phyloP scores from a whole-genome alignment of 1,140 invertebrate species.

The Drosophila baimaii region DNA sequence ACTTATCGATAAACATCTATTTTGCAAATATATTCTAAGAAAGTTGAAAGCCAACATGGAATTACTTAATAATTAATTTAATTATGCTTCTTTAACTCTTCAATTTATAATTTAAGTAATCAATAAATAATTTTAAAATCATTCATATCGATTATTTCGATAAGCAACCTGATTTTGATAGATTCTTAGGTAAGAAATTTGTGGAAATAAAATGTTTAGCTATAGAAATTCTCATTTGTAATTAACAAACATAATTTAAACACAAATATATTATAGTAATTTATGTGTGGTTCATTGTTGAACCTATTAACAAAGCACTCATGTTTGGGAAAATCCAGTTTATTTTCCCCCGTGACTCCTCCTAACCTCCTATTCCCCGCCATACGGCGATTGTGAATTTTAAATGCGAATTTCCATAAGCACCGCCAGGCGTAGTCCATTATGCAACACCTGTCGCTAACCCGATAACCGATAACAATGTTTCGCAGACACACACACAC shows the following conservation, averaged over 20 bases:
- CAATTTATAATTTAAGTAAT: background rate
- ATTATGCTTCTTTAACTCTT: background rate
- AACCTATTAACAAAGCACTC: background rate
- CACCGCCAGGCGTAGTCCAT: conserved; percentile 14
- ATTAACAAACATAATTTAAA: background rate
- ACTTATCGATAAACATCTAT: too few relatives aligned
- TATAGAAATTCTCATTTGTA: background rate
- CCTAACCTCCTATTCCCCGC: background rate
- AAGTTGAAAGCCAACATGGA: background rate
- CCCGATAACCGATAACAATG: conserved; percentile 50
- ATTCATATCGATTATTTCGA: background rate
- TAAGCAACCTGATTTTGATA: background rate
- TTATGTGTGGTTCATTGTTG: background rate
- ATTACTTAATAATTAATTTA: background rate
- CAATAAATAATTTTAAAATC: background rate
- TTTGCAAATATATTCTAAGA: too few relatives aligned
- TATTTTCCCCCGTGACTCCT: background rate
- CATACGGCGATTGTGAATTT: conserved; percentile 20
- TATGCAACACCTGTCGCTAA: conserved; percentile 54
- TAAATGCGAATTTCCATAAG: conserved; percentile 21
- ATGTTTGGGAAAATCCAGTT: background rate
- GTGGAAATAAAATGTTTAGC: accelerated
- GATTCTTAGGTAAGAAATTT: too few relatives aligned
- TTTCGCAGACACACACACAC: conserved; percentile 4
- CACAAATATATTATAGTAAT: background rate